phyloP scores from a whole-genome alignment of 1,140 invertebrate genomes.

The Triops cancriformis region DNA sequence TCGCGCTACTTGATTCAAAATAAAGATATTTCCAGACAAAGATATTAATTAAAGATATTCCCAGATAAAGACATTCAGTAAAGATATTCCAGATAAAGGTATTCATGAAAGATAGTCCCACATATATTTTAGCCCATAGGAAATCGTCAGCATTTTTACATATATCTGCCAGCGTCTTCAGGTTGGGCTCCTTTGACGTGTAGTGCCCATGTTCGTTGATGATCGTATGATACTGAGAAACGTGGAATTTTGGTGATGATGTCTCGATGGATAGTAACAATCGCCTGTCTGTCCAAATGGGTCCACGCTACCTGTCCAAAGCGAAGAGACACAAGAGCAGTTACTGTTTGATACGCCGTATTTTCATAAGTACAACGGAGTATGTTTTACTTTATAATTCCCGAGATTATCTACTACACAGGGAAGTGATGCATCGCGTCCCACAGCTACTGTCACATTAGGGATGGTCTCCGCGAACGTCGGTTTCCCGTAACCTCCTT shows the following conservation, averaged over 20 bases:
- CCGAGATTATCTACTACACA: slow-evolving; percentile 57
- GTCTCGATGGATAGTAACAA: slow-evolving; percentile 80
- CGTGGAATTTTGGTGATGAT: slow-evolving; percentile 76
- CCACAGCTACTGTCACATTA: slow-evolving; percentile 62
- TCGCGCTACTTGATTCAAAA: too few species aligned
- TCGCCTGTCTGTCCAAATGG: slow-evolving; percentile 88
- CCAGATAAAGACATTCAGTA: too few species aligned
- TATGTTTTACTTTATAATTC: background rate
- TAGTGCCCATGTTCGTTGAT: slow-evolving; percentile 81
- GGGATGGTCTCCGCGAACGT: slow-evolving; percentile 26
- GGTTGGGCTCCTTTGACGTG: slow-evolving; percentile 79
- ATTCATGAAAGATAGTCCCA: too few species aligned
- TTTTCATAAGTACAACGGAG: background rate
- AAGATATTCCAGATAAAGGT: too few species aligned
- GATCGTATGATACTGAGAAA: slow-evolving; percentile 80
- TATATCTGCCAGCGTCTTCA: slow-evolving; percentile 81
- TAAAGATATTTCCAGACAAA: too few species aligned
- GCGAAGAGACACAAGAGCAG: background rate
- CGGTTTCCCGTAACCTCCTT: background rate
- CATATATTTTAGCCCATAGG: too few species aligned
- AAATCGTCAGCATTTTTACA: slow-evolving; percentile 49
- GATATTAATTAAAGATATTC: too few species aligned
- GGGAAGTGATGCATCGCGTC: slow-evolving; percentile 73
- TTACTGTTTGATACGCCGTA: background rate
- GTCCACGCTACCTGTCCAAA: slow-evolving; percentile 78